These are phyloP conservation scores for Trematomus loennbergii DNA, from an alignment of 2,113 vertebrate genomes.

Conservation along the genomic window DNA sequence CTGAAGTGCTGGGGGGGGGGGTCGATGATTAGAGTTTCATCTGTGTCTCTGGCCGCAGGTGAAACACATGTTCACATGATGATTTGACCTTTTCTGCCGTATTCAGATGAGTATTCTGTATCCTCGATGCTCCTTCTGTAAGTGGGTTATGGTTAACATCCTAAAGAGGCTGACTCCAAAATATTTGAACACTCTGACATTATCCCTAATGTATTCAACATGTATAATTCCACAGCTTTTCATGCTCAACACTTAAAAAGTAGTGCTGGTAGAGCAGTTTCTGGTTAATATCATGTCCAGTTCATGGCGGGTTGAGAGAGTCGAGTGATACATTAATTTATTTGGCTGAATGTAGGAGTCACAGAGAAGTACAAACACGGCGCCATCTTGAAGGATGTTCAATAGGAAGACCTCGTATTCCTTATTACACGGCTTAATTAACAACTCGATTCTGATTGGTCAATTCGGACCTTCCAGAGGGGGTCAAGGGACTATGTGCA, in stretches of 20 bases:
- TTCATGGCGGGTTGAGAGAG: neutral
- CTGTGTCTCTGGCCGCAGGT: slow-evolving; percentile 65
- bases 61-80: slow-evolving; percentile 69
- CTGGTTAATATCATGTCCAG: neutral
- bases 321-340: no score
- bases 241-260: neutral
- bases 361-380: neutral
- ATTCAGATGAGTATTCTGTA: slow-evolving; percentile 44
- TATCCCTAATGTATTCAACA: neutral
- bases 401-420: no score
- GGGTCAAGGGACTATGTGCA: no score
- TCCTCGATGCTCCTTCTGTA: slow-evolving; percentile 13
- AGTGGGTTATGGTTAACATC: slow-evolving; percentile 39
- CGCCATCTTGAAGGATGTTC: neutral
- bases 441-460: no score
- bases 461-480: no score
- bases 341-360: neutral
- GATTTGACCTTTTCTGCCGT: slow-evolving; percentile 72
- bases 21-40: slow-evolving; percentile 63
- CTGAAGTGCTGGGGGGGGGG: slow-evolving; percentile 30
- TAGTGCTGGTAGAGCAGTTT: neutral
- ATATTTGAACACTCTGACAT: slow-evolving; percentile 6
- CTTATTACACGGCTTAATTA: no score
- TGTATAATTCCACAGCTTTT: neutral
- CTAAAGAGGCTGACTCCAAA: slow-evolving; percentile 24